Base-by-base conservation (phyloP, 2,113 vertebrate species). In the Falcunculus frontatus region DNA sequence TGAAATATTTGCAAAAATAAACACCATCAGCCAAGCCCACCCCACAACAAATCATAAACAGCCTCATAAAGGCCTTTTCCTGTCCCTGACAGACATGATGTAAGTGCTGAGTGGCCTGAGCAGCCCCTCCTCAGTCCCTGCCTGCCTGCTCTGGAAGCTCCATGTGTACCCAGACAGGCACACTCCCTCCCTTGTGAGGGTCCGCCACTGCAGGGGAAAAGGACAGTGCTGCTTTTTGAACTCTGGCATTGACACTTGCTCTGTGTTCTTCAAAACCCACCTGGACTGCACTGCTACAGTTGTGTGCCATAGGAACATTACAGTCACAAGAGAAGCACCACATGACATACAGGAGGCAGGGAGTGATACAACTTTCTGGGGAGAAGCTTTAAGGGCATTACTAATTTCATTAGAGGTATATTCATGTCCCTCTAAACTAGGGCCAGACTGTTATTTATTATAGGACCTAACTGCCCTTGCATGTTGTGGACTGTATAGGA, bases 31-130 rank as follows among this genome's bases (percentile, higher is more conserved):
- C 72, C 67, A 84, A 93, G 93, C 90, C 92, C 90, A 94, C 90
- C 65, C 94, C 93, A 42, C 49, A 78, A 79, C 44, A 92, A 95
- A 73, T 89, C 90, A 75, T 16, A 52, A 67, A 73, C 49, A 90
- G 59, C 65, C 60, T 81, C 80, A 82, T 87, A 90, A 96, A 94
- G 33, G 50, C 30, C 35, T 57, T 91, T 92, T 89, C 93, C n/a
- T 85, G 32, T 50, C 76, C 69, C 80, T 62, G 32, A 35, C 1
- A 72, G 76, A 69, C 73, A 84, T 93, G 89, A 97, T 29, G 64
- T 75, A 95, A 97, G 72, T 32, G 67, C 89, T 57, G 76, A 87
- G 50, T 15, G 21, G 63, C 55, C 41, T 0, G 0, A 75, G 37
- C 83, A 81, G 49, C 72, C 73, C 41, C 59, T 85, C 65, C 46